Evolutionary conservation across 2,113 vertebrate species (phyloP), one percentile per base, ranked within the genome.

Genomic region (Albula goreensis): DNA sequence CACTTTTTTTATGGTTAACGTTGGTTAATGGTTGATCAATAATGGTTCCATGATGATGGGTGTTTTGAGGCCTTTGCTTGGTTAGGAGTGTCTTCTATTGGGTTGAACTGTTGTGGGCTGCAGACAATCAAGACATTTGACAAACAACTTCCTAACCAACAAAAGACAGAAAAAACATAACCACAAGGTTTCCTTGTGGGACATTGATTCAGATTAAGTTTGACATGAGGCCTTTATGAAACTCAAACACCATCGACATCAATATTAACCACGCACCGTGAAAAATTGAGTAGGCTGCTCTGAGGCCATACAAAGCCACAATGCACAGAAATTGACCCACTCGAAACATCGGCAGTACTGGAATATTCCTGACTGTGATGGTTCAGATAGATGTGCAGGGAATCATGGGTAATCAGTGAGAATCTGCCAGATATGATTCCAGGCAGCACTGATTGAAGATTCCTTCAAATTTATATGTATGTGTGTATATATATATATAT

Each of bases 151-250:
- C 15, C 15, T 19, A 10, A 17, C 22, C 66, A n/a, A 2, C 22
- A 17, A 63, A 63, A 10, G 66, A 6, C 22, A 12, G 66, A 70
- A 70, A 19, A 70, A 17, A 19, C 31, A 31, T 13, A 10, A 78
- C 63, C 8, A 31, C 77, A 78, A 31, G 6, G 31, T 70, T 70
- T 22, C 22, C 48, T 50, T 50, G 2, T 2, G 57, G 74, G 85
- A 78, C 66, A 41, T 78, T 84, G 88, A 78, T 50, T 15, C 10
- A 4, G n/a, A 88, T 84, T 50, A 70, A 78, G 79, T 86, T 86
- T 82, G 88, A 88, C 88, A 50, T 53, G 9, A 57, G 82, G 63
- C 56, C 50, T 81, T 82, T 51, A 74, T 60, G 50, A 51, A 41
- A 12, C 83, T 48, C 12, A 51, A 52, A 8, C 48, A 25, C 57